phyloP scores from a whole-genome alignment of 2,113 vertebrate species.

The Sinocyclocheilus anophthalmus region DNA sequence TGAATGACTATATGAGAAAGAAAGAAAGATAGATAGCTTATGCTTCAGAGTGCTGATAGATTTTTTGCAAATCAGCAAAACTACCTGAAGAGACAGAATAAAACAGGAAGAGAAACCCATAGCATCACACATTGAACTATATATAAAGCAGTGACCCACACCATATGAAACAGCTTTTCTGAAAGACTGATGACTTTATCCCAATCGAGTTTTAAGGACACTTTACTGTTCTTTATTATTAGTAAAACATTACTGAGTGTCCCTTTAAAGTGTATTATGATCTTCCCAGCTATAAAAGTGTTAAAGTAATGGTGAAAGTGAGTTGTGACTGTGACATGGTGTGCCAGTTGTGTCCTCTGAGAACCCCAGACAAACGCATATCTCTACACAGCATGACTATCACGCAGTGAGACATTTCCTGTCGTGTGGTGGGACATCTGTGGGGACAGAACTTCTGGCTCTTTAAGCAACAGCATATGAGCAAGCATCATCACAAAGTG shows the following conservation, averaged over 20 bases:
- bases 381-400: neutral
- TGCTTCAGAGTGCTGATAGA: neutral
- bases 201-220: neutral
- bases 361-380: neutral
- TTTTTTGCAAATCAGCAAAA: neutral
- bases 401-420: neutral
- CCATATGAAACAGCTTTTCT: neutral
- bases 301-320: neutral
- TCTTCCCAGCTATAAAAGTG: neutral
- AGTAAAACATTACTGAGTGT: neutral
- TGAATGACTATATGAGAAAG: constrained; percentile 13
- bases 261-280: neutral
- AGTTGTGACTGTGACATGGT: neutral
- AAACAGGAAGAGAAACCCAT: neutral
- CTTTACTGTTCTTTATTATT: neutral
- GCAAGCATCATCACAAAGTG: neutral
- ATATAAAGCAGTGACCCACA: neutral
- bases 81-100: neutral
- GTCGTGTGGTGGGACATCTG: neutral
- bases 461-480: neutral
- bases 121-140: neutral
- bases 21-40: neutral
- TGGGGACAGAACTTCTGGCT: neutral
- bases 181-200: neutral
- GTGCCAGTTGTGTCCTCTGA: neutral